Evolutionary conservation across 2,113 vertebrate species (phyloP).

Genomic region (Hiodon tergisus): DNA sequence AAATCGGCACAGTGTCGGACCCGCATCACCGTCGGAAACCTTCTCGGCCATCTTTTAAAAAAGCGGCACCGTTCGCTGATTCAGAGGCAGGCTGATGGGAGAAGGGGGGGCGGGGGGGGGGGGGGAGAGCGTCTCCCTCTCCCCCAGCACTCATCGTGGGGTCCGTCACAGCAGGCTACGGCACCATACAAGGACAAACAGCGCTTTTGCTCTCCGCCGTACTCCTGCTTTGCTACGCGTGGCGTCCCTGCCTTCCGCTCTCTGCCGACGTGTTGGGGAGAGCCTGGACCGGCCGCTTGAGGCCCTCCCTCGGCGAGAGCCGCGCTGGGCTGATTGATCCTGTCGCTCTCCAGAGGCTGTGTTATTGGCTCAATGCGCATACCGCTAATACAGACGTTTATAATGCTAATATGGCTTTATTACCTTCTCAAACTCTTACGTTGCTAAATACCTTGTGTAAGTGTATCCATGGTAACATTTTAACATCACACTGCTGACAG

Average conservation of each 20-base stretch:
- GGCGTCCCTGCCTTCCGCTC: background rate
- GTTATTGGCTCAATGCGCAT: too few relatives aligned
- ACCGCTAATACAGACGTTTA: too few relatives aligned
- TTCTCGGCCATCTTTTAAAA: constrained; percentile 60
- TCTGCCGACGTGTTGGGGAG: background rate
- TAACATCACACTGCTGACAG: too few relatives aligned
- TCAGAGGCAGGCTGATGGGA: constrained; percentile 66
- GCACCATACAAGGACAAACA: constrained; percentile 51
- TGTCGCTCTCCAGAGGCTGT: too few relatives aligned
- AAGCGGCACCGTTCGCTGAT: constrained; percentile 67
- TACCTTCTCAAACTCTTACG: too few relatives aligned
- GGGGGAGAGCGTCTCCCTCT: constrained; percentile 42
- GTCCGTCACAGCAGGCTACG: constrained; percentile 59
- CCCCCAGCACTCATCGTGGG: constrained; percentile 72
- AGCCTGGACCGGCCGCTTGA: background rate
- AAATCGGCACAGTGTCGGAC: constrained; percentile 27
- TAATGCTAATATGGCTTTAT: too few relatives aligned
- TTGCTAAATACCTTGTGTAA: too few relatives aligned
- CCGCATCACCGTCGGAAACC: constrained; percentile 49
- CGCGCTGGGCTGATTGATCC: too few relatives aligned
- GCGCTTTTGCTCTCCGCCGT: constrained; percentile 55
- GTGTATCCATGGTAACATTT: too few relatives aligned
- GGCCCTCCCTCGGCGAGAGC: background rate
- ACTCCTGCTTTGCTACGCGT: constrained; percentile 68
- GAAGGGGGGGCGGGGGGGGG: constrained; percentile 56